Evolutionary conservation across 2,113 vertebrate species (phyloP).

Genomic region (Calidris pugnax): DNA sequence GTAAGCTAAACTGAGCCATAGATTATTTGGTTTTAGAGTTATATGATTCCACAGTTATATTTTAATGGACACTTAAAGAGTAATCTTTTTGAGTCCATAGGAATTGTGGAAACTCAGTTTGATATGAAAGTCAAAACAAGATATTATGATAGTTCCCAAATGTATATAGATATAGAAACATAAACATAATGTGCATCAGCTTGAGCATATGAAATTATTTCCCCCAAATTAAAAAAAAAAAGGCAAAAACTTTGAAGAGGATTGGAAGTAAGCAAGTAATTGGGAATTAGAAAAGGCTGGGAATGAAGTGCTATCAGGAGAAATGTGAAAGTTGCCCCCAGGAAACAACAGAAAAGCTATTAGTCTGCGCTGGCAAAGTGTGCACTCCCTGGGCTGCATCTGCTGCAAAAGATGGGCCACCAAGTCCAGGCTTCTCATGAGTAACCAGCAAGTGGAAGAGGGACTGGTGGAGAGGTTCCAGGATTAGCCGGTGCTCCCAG

Average conservation of each 20-base stretch:
- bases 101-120: neutral
- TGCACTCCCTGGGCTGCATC: neutral
- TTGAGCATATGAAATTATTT: neutral
- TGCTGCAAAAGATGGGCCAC: neutral
- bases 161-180: neutral
- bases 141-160: neutral
- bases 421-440: neutral
- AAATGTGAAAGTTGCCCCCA: neutral
- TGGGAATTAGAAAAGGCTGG: neutral
- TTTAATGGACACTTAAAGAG: neutral
- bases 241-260: neutral
- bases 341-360: neutral
- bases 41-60: neutral
- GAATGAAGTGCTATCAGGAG: neutral
- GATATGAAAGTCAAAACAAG: neutral
- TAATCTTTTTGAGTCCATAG: neutral
- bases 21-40: neutral
- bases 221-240: neutral
- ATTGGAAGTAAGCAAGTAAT: neutral
- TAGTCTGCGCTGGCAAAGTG: neutral
- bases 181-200: neutral
- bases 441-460: neutral
- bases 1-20: neutral
- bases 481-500: neutral
- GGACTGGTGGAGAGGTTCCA: accelerated